Evolutionary conservation across 2,113 vertebrate species (phyloP).

Genomic region (Neotoma lepida): DNA sequence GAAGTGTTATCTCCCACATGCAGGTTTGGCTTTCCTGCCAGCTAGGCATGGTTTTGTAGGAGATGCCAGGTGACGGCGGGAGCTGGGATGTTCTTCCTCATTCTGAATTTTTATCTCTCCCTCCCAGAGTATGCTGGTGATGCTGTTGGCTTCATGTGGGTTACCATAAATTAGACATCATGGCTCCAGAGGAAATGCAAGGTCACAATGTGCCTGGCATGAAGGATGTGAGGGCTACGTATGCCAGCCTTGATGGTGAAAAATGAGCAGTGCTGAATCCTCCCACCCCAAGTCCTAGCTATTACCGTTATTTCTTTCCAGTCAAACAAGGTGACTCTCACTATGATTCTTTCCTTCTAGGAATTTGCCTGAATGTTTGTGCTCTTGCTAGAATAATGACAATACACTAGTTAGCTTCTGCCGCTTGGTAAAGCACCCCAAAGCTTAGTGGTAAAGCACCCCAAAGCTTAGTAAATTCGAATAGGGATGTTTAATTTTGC

Average conservation of each 20-base stretch:
- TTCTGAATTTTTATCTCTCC: slow-evolving; percentile 46
- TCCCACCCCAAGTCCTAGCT: background rate
- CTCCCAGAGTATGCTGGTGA: slow-evolving; percentile 34
- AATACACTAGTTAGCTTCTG: background rate
- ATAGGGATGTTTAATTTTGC: background rate
- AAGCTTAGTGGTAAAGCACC: background rate
- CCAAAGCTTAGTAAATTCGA: background rate
- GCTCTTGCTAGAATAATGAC: slow-evolving; percentile 34
- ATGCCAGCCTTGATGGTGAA: background rate
- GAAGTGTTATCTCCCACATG: slow-evolving; percentile 33
- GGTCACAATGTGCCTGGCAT: slow-evolving; percentile 50
- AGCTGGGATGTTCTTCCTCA: background rate
- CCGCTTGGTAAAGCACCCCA: background rate
- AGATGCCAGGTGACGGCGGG: background rate
- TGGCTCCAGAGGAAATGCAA: background rate
- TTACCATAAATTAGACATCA: slow-evolving; percentile 47
- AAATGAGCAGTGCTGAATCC: background rate
- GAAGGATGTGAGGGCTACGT: slow-evolving; percentile 54
- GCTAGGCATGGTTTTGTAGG: background rate
- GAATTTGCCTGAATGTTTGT: slow-evolving; percentile 58
- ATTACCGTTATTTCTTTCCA: background rate
- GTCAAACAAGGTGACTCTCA: slow-evolving; percentile 60
- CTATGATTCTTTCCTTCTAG: slow-evolving; percentile 51
- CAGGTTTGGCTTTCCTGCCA: slow-evolving; percentile 55
- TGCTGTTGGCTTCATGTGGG: background rate